Base-by-base conservation (phyloP, 2,797 vertebrate species). In the Enteromius argenteus region DNA sequence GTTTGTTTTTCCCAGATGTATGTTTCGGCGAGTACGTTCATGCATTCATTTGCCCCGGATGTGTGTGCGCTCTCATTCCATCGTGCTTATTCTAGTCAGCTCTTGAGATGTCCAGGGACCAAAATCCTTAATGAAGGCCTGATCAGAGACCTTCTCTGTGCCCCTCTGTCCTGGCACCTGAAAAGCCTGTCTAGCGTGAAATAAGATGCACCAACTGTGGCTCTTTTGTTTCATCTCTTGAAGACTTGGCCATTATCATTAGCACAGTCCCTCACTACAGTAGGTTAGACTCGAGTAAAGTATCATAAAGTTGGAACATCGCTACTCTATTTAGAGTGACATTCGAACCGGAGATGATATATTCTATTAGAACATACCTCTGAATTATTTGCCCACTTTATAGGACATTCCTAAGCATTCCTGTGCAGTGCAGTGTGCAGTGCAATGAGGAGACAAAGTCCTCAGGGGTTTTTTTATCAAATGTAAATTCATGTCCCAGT, bases 321-420 rank as follows among this genome's bases (percentile, higher is more conserved):
- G 68, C 69, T 84, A 71, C 66, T 60, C 58, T 68, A 83, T 84
- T 86, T 84, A 75, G 51, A 56, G 53, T 79, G 68, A 75, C 74
- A 81, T 44, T 84, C 49, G 74, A 66, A 73, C 19, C 11, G 10
- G n/a, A 46, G 74, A 46, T 13, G 9, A 81, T 66, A 76, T 84
- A 84, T 56, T 46, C 79, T 71, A 66, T 56, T 23, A 88, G 84
- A 88, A 86, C 68, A 76, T 37, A 73, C 68, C 51, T 56, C 30
- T 60, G 60, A 69, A 79, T 91, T 91, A 93, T 94, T 93, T 91
- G 90, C 79, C 85, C 81, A 23, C 90, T 90, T 92, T 93, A 94
- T 93, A 93, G 90, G 90, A 91, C 92, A 91, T 15, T 51, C 10
- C 7, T 74, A 9, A 44, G 42, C 13, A 44, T 13, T 44, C 42